These are phyloP conservation scores for Condylura cristata DNA, from an alignment of 2,113 vertebrate genomes.

Conservation along the genomic window DNA sequence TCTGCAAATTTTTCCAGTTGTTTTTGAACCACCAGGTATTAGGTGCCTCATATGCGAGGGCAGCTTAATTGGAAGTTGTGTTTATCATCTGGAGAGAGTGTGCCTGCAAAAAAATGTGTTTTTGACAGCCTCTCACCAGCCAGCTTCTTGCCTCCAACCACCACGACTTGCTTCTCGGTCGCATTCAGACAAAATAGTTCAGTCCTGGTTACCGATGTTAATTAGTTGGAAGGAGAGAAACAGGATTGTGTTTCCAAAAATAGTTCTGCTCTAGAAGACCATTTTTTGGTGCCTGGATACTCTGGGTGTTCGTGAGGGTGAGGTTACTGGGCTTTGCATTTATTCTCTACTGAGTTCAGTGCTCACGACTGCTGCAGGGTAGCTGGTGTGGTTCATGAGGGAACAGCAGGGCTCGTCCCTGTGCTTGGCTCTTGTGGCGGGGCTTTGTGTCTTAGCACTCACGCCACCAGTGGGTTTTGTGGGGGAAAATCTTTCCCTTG, in stretches of 20 bases:
- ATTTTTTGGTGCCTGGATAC: not conserved
- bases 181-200: slow-evolving; percentile 74
- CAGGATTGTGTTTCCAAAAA: slow-evolving; percentile 70
- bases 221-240: slow-evolving; percentile 79
- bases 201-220: slow-evolving; percentile 74
- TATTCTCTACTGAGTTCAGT: not conserved
- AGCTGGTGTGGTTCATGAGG: not conserved
- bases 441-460: not conserved
- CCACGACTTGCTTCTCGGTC: slow-evolving; percentile 68
- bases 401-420: not conserved
- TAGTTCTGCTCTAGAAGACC: slow-evolving; percentile 46
- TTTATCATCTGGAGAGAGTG: slow-evolving; percentile 35
- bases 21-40: slow-evolving; percentile 59
- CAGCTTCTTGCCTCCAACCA: slow-evolving; percentile 53
- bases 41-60: slow-evolving; percentile 36
- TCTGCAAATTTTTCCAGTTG: slow-evolving; percentile 45
- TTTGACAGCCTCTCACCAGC: slow-evolving; percentile 59
- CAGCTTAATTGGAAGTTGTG: slow-evolving; percentile 68
- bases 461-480: not conserved
- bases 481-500: not conserved
- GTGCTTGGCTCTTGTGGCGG: not conserved
- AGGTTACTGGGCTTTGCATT: slow-evolving; percentile 48
- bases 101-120: slow-evolving; percentile 19
- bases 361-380: not conserved
- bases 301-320: slow-evolving; percentile 2